Conservation (phyloP, 2,888 invertebrate species). For the Agonum fuliginosum region DNA sequence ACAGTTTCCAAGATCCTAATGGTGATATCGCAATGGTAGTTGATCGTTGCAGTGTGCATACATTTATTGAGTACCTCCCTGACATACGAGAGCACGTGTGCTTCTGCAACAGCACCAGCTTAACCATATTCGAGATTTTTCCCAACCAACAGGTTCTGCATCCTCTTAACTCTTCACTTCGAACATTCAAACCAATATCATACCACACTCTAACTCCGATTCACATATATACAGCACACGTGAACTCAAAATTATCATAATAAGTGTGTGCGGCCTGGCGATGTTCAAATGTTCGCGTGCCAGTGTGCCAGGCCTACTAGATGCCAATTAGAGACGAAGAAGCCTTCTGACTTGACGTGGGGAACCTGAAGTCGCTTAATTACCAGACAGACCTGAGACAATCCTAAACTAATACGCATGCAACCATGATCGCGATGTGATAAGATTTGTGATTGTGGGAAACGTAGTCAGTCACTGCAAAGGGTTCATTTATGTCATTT, state of each 20-base stretch:
- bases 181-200: neutral
- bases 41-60: neutral
- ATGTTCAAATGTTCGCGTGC: constrained; percentile 39
- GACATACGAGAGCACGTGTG: constrained; percentile 9
- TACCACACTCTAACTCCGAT: neutral
- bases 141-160: constrained; percentile 18
- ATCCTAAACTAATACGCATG: constrained; percentile 27
- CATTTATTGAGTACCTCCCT: neutral
- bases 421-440: constrained; percentile 7
- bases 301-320: constrained; percentile 46
- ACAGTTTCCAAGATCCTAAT: too few species aligned
- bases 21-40: too few species aligned
- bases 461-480: neutral
- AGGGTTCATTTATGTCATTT: constrained; percentile 1
- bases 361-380: constrained; percentile 34
- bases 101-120: neutral
- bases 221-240: constrained; percentile 27
- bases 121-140: constrained; percentile 24
- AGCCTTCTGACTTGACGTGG: constrained; percentile 14
- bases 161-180: neutral
- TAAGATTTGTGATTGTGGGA: constrained; percentile 10
- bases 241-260: constrained; percentile 48
- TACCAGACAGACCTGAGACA: constrained; percentile 10
- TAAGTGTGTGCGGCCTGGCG: constrained; percentile 44
- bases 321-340: constrained; percentile 55